Base-by-base conservation (phyloP, 2,888 invertebrate genomes). In the Athripsodes cinereus region DNA sequence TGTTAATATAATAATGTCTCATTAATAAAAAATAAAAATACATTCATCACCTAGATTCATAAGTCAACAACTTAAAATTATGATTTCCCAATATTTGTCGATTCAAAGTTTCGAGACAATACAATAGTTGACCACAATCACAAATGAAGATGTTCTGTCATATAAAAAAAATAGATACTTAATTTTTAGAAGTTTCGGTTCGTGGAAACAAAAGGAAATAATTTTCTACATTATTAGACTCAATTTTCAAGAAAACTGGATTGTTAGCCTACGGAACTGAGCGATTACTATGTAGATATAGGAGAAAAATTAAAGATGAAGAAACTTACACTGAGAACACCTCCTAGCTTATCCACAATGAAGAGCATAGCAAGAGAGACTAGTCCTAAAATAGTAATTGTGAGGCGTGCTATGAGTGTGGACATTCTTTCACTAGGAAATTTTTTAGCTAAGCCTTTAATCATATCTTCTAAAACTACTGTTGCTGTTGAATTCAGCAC, bases 401-500 rank as follows among this genome's bases (percentile, higher is more conserved):
- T 80, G 8, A 71, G 68, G 65, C 88, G 83, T 2, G 88, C 88
- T 52, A 89, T 72, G 59, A 86, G 70, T 0, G 81, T 81, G 11
- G 86, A 84, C 1, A 73, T 72, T 54, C 81, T 74, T 48, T 86
- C 84, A 60, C 81, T 82, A 40, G 86, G 74, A 48, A 81, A 76
- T 50, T 85, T 69, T 61, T 81, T 79, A 67, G 85, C 77, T 71
- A 85, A 86, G 44, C 88, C 86, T 66, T 86, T 86, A 62, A 92
- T 78, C 54, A 93, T 83, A 69, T 95, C 94, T 70, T 93, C 90
- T 19, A 93, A 74, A 1, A 89, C 81, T 1, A 94, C 92, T 53
- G 92, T 84, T 0, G 94, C 86, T 40, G 93, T 87, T 0, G 93
- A 92, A 71, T 95, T 95, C 35, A 95, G 74, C 1, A 93, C 91